Conservation (phyloP, 2,797 vertebrate species). For the Chaetodon trifasciatus region DNA sequence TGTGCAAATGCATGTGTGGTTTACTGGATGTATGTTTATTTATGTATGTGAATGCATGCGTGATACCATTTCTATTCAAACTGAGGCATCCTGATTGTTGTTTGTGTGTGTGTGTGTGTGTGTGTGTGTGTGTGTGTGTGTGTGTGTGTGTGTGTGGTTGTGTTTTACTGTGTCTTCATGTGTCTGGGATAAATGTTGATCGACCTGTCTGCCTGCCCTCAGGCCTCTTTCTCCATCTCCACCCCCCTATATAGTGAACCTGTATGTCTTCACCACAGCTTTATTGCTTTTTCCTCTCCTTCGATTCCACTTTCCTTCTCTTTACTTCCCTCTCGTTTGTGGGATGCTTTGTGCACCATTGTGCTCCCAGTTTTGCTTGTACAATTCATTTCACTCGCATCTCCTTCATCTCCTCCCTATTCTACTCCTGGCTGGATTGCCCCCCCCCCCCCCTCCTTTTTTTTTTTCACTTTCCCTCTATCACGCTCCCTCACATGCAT, state of each 20-base stretch:
- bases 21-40: neutral
- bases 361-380: conserved; percentile 22
- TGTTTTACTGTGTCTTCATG: conserved; percentile 31
- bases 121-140: conserved; percentile 2
- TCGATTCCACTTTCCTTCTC: conserved; percentile 35
- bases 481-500: conserved; percentile 60
- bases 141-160: conserved; percentile 2
- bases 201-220: conserved; percentile 53
- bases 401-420: conserved; percentile 22
- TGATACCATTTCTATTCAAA: conserved; percentile 4
- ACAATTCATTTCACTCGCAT: conserved; percentile 49
- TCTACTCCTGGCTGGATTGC: conserved; percentile 11
- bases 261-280: conserved; percentile 52
- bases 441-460: neutral
- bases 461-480: conserved; percentile 24
- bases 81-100: neutral
- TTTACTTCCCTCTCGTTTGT: conserved; percentile 34
- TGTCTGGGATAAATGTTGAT: conserved; percentile 56
- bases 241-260: conserved; percentile 21
- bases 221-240: conserved; percentile 44
- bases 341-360: conserved; percentile 28
- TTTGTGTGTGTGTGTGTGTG: conserved; percentile 4
- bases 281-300: conserved; percentile 57
- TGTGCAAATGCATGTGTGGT: neutral
- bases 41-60: neutral